Evolutionary conservation across 1,140 invertebrate genomes (phyloP).

Genomic region (Ditylenchus dipsaci): DNA sequence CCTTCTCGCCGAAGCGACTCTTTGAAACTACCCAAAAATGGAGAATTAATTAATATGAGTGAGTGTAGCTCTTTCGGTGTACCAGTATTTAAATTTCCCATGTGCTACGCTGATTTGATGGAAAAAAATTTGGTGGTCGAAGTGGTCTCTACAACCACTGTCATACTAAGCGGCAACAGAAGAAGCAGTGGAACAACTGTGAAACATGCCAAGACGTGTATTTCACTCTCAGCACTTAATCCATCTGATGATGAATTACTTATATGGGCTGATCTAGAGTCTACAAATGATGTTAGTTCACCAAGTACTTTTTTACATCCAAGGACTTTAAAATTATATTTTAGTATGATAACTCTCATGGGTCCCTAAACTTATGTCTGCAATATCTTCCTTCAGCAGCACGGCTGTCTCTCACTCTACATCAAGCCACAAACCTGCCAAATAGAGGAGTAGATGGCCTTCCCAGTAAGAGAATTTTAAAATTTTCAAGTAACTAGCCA

Average conservation of each 20-base stretch:
- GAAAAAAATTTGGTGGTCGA: conserved; percentile 6
- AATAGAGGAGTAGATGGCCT: conserved; percentile 12
- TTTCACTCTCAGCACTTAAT: conserved; percentile 18
- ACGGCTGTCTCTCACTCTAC: conserved; percentile 23
- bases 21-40: conserved; percentile 1
- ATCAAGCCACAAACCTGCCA: conserved; percentile 11
- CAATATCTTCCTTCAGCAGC: conserved; percentile 27
- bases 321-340: not conserved
- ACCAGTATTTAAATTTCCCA: conserved; percentile 6
- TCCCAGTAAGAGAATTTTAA: conserved; percentile 18
- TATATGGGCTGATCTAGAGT: conserved; percentile 29
- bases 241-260: conserved; percentile 25
- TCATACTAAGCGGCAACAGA: not conserved
- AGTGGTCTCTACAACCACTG: conserved; percentile 1
- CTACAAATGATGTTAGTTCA: conserved; percentile 16
- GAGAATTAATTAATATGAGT: not conserved
- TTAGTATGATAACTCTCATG: not conserved
- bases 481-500: not conserved
- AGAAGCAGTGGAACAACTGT: conserved; percentile 6
- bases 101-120: conserved; percentile 13
- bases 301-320: conserved; percentile 4
- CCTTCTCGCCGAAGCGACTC: not conserved
- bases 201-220: not conserved
- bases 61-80: not conserved
- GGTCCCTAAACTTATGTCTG: conserved; percentile 28